Evolutionary conservation across 2,888 invertebrate species (phyloP).

Genomic region (Xylota sylvarum): DNA sequence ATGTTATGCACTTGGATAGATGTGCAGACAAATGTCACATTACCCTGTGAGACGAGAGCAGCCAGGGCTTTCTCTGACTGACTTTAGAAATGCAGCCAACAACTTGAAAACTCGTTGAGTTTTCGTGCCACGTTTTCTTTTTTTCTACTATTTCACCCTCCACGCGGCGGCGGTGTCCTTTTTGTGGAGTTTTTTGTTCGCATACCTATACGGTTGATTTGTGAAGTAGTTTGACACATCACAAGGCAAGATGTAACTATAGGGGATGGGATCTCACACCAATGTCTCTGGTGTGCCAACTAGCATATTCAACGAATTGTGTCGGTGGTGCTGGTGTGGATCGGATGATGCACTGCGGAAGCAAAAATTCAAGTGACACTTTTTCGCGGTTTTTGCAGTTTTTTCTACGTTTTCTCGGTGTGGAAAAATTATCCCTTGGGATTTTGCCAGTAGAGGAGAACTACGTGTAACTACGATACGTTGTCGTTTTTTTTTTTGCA

Average conservation of each 20-base stretch:
- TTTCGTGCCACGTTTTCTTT: slow-evolving; percentile 39
- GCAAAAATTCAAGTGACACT: slow-evolving; percentile 75
- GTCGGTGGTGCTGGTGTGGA: slow-evolving; percentile 8
- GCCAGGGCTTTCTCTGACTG: slow-evolving; percentile 31
- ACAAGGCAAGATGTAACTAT: slow-evolving; percentile 68
- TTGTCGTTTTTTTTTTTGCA: slow-evolving; percentile 27
- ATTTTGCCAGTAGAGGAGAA: slow-evolving; percentile 47
- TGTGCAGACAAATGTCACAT: slow-evolving; percentile 63
- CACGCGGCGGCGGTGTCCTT: slow-evolving; percentile 39
- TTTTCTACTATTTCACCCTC: slow-evolving; percentile 1
- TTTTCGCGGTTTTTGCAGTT: slow-evolving; percentile 72
- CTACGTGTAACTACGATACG: slow-evolving; percentile 59
- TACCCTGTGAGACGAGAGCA: slow-evolving; percentile 48
- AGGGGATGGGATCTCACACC: slow-evolving; percentile 28
- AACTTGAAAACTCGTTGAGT: slow-evolving; percentile 74
- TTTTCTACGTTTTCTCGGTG: slow-evolving; percentile 47
- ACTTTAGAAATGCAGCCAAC: slow-evolving; percentile 64
- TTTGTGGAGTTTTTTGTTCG: slow-evolving; percentile 19
- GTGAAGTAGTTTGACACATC: slow-evolving; percentile 76
- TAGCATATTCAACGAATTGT: slow-evolving; percentile 34
- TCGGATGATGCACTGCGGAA: slow-evolving; percentile 74
- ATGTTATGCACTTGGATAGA: slow-evolving; percentile 53
- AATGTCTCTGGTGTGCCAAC: background rate
- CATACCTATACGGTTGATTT: slow-evolving; percentile 60
- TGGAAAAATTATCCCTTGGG: slow-evolving; percentile 70